Conservation (phyloP, 2,797 vertebrate genomes). For the Acanthiza pusilla region DNA sequence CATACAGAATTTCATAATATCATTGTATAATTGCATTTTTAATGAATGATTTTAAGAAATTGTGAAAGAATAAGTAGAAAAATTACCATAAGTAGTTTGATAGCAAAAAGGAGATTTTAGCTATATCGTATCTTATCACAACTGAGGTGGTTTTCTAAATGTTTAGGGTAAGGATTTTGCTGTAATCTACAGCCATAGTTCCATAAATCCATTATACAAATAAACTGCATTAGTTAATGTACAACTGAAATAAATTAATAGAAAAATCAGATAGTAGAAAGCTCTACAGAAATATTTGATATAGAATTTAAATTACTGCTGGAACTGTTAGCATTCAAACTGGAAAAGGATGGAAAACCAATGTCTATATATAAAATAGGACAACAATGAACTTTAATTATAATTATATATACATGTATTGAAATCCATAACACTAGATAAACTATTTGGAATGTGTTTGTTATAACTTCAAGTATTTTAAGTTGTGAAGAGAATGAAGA, state of each 20-base stretch:
- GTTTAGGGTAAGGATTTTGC: not conserved
- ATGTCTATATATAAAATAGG: not conserved
- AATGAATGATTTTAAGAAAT: not conserved
- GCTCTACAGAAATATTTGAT: not conserved
- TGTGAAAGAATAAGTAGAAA: not conserved
- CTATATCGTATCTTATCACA: not conserved
- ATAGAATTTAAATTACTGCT: not conserved
- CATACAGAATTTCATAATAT: not conserved
- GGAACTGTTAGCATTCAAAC: not conserved
- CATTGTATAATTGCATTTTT: not conserved
- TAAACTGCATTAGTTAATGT: not conserved
- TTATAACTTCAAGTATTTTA: not conserved
- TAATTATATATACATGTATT: not conserved
- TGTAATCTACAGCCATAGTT: not conserved
- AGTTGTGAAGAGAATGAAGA: not conserved
- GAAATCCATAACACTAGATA: not conserved
- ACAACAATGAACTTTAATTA: not conserved
- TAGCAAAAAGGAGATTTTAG: not conserved
- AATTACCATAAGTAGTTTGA: not conserved
- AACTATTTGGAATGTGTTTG: not conserved
- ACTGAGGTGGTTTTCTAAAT: not conserved
- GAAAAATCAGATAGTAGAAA: not conserved
- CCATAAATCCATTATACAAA: not conserved
- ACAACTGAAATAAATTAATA: not conserved
- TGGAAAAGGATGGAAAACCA: not conserved